Evolutionary conservation across 2,113 vertebrate species (phyloP), one percentile per base, ranked within the genome.

Genomic region (Phalacrocorax brasilianus): DNA sequence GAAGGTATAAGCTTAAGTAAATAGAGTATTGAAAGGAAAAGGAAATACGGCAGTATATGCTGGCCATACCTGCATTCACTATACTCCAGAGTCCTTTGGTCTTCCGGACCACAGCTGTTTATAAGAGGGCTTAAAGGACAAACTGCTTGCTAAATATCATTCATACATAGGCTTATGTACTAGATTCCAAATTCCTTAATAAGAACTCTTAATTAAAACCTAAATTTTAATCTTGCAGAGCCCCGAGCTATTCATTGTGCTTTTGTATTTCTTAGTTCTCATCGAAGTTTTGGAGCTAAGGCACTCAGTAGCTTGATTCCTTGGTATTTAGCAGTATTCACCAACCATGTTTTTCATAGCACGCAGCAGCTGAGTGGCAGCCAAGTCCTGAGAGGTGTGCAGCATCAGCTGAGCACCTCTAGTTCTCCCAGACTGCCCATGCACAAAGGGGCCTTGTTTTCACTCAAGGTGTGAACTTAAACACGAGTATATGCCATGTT

Each of bases 401-500:
- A 49, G 27, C 20, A 74, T 50, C 52, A 35, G 8, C 23, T n/a
- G 49, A 65, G 65, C 33, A 53, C 27, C 21, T 53, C 9, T 35
- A 68, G 32, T 38, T 74, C 47, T 87, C 45, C 44, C 21, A 70
- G 21, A 38, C 23, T 61, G 27, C 45, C 30, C 11, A 28, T 1
- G 1, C 10, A 24, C 14, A 65, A 66, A 74, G 14, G 61, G 71
- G 16, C 9, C 22, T 49, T 72, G 27, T 11, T 76, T 91, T 92
- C 40, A 30, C 4, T 42, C 55, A 32, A 18, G 42, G 15, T 47
- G 19, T 61, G 65, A 89, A 55, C 32, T 62, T 61, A 30, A 85
- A 44, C 21, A 14, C 0, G 1, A 32, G 4, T 13, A 45, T 40
- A 8, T 68, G 35, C 26, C 5, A 2, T 27, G 11, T 71, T 47